phyloP scores from a whole-genome alignment of 2,113 vertebrate species.

The Rafetus swinhoei region DNA sequence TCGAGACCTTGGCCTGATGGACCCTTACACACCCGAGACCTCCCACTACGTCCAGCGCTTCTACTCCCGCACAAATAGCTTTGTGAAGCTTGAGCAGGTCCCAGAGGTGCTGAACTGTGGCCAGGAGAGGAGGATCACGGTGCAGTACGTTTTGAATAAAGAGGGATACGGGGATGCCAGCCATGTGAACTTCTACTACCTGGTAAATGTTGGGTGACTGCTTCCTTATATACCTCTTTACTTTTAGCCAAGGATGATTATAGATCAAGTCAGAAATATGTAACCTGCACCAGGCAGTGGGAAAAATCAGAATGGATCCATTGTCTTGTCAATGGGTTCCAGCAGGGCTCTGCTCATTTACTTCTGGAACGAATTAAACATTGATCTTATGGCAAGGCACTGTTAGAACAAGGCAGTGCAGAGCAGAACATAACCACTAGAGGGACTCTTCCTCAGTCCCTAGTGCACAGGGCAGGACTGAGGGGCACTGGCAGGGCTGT shows the following conservation, averaged over 20 bases:
- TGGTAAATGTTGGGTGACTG: slow-evolving; percentile 59
- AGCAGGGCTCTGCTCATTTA: neutral
- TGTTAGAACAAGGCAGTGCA: neutral
- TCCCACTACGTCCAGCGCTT: slow-evolving; percentile 58
- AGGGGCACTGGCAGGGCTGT: neutral
- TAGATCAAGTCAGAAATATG: neutral
- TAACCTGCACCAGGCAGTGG: fast-evolving
- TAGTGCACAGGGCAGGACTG: neutral
- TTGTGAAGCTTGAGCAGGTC: slow-evolving; percentile 67
- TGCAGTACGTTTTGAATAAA: slow-evolving; percentile 67
- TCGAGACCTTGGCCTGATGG: slow-evolving; percentile 53
- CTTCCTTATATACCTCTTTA: neutral
- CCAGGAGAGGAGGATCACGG: slow-evolving; percentile 13
- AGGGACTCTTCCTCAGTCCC: neutral
- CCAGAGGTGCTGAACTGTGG: slow-evolving; percentile 66
- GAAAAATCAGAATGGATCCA: neutral
- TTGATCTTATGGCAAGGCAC: neutral
- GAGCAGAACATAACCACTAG: neutral
- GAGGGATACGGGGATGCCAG: slow-evolving; percentile 29
- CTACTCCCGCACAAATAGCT: slow-evolving; percentile 77
- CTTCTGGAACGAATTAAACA: neutral
- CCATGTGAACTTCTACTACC: slow-evolving; percentile 67
- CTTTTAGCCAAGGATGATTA: neutral
- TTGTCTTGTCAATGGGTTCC: neutral
- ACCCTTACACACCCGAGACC: neutral